Evolutionary conservation across 2,888 invertebrate species (phyloP).

Genomic region (Watsonalla binaria): DNA sequence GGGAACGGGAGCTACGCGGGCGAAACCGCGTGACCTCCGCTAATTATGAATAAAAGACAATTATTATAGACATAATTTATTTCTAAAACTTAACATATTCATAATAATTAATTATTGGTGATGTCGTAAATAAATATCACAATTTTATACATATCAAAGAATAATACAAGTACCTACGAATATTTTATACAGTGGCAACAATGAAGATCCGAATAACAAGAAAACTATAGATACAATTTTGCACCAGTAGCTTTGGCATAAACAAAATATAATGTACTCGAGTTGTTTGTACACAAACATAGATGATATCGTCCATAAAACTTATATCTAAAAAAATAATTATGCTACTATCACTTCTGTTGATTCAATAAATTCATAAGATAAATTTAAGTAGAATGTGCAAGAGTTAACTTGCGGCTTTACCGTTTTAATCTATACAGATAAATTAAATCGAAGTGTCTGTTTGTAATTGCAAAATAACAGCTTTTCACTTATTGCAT

Average conservation of each 20-base stretch:
- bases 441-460: no score
- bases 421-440: no score
- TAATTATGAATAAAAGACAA: neutral
- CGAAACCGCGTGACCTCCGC: no score
- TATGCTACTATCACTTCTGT: constrained; percentile 9
- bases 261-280: constrained; percentile 8
- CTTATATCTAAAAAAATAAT: neutral
- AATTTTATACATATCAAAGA: constrained; percentile 23
- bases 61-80: constrained; percentile 23
- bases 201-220: constrained; percentile 9
- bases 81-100: constrained; percentile 53
- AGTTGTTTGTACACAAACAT: constrained; percentile 16
- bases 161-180: constrained; percentile 19
- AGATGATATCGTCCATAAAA: neutral
- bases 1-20: no score
- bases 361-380: constrained; percentile 1
- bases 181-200: constrained; percentile 26
- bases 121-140: constrained; percentile 40
- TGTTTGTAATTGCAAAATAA: no score
- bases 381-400: no score
- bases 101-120: constrained; percentile 25
- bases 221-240: constrained; percentile 16
- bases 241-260: constrained; percentile 25
- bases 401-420: no score
- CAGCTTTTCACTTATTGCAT: no score